Conservation (phyloP, 2,888 invertebrate genomes). For the Callyntrura guangdongensis region DNA sequence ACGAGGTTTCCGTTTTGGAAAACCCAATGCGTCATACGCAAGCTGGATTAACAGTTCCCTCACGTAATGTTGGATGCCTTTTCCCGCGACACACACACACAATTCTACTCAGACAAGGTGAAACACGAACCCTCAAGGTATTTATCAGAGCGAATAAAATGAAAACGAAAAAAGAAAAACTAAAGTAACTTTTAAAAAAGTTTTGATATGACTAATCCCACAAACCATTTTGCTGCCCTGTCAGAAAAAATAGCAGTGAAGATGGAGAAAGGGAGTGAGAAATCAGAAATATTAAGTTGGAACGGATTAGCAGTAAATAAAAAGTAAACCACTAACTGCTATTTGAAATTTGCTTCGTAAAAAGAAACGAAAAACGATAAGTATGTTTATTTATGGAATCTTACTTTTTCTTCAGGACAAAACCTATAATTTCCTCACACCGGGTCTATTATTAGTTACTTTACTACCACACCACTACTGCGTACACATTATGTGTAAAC, state of each 20-base stretch:
- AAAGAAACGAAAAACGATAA: neutral
- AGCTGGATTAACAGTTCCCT: too few relatives aligned
- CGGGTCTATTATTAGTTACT: constrained; percentile 5
- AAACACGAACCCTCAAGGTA: too few relatives aligned
- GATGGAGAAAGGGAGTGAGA: neutral
- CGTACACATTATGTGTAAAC: neutral
- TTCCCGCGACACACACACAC: too few relatives aligned
- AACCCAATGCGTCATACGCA: too few relatives aligned
- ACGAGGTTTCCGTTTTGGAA: too few relatives aligned
- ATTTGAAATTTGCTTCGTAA: neutral
- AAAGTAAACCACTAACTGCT: constrained; percentile 19
- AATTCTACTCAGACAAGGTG: too few relatives aligned
- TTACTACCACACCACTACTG: neutral
- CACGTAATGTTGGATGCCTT: too few relatives aligned
- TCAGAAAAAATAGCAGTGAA: too few relatives aligned
- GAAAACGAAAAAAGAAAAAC: neutral
- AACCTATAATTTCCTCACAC: constrained; percentile 8
- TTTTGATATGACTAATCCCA: constrained; percentile 3
- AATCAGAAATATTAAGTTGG: constrained; percentile 30
- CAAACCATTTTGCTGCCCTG: constrained; percentile 8
- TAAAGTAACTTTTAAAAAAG: neutral
- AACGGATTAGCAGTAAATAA: neutral
- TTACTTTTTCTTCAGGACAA: neutral
- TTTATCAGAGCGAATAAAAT: too few relatives aligned
- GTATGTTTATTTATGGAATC: neutral